These are phyloP conservation scores for Cosmia trapezina DNA, from an alignment of 2,888 invertebrate species.

Conservation along the genomic window DNA sequence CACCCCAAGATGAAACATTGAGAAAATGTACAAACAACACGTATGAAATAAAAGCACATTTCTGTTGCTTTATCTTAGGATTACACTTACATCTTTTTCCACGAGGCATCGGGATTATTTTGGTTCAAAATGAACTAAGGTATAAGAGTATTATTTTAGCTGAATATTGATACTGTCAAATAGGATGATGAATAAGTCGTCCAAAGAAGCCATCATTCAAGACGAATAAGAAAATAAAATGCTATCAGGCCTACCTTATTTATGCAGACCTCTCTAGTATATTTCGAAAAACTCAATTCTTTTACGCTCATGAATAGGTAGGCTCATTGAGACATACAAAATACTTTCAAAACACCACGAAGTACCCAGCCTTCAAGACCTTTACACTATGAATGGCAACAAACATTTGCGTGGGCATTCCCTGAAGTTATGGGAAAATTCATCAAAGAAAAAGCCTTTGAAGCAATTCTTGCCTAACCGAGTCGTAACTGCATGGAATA, in stretches of 20 bases:
- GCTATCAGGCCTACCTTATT: conserved; percentile 11
- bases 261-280: not conserved
- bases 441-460: no score
- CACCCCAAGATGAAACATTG: conserved; percentile 38
- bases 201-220: conserved; percentile 51
- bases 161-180: conserved; percentile 71
- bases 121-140: conserved; percentile 10
- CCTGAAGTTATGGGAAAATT: no score
- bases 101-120: conserved; percentile 26
- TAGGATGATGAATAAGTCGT: conserved; percentile 69
- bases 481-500: no score
- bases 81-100: conserved; percentile 56
- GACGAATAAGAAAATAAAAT: conserved; percentile 33
- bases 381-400: no score
- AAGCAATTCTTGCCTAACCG: no score
- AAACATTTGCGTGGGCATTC: no score
- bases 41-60: conserved; percentile 50
- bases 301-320: conserved; percentile 8
- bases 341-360: no score
- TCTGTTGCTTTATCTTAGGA: conserved; percentile 31
- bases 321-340: no score
- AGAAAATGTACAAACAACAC: conserved; percentile 38
- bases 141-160: conserved; percentile 55
- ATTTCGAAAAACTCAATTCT: not conserved
- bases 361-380: no score